These are phyloP conservation scores for Ceuthmochares aereus DNA, from an alignment of 2,113 vertebrate species.

Conservation along the genomic window DNA sequence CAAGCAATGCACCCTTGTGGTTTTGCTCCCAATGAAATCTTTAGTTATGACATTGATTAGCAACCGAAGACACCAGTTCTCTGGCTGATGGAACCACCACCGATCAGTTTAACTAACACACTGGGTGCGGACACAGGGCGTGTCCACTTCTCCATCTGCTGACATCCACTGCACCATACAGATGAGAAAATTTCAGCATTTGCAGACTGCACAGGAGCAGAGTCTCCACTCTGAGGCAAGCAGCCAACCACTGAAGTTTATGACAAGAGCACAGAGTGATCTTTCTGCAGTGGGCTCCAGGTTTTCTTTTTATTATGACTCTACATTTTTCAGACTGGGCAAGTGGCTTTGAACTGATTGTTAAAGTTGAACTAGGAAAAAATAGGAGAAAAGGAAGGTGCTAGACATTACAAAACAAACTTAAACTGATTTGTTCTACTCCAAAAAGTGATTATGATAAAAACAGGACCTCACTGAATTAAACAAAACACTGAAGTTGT, in stretches of 20 bases:
- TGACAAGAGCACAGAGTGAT: not conserved
- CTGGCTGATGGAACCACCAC: not conserved
- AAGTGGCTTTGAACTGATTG: not conserved
- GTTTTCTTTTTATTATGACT: not conserved
- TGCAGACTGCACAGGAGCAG: not conserved
- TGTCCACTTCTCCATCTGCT: not conserved
- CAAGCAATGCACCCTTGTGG: not conserved
- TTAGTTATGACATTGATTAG: not conserved
- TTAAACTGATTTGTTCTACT: not conserved
- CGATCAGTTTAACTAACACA: not conserved
- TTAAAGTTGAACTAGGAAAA: not conserved
- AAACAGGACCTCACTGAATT: not conserved
- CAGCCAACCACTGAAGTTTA: not conserved
- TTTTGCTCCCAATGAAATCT: not conserved
- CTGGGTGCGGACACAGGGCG: not conserved
- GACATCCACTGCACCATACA: rapidly evolving
- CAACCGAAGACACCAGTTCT: not conserved
- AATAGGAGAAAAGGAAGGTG: not conserved
- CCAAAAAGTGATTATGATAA: not conserved
- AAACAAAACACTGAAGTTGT: not conserved
- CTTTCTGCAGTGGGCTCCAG: not conserved
- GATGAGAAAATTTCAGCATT: not conserved
- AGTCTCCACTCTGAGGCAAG: not conserved
- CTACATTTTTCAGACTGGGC: not conserved
- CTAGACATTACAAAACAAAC: not conserved